These are phyloP conservation scores for Diabrotica undecimpunctata DNA, from an alignment of 1,140 invertebrate genomes.

Conservation along the genomic window DNA sequence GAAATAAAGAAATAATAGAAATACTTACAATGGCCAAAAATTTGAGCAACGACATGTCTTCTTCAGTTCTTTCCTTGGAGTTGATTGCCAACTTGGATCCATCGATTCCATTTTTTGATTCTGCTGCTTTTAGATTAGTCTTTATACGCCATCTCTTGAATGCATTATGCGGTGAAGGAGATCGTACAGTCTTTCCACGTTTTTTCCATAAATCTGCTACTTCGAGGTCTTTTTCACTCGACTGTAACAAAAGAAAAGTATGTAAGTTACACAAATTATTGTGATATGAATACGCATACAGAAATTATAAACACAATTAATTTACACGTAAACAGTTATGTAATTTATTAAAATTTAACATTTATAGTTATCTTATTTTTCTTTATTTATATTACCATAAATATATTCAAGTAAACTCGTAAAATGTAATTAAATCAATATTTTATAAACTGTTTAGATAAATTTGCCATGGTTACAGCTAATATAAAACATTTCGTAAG, in stretches of 20 bases:
- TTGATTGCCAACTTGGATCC: conserved; percentile 23
- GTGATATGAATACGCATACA: no score
- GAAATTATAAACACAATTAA: no score
- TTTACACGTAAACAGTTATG: no score
- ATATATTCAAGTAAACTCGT: no score
- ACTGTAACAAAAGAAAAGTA: conserved; percentile 36
- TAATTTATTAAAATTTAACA: no score
- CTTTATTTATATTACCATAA: no score
- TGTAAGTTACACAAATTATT: no score
- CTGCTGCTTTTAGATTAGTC: conserved; percentile 28
- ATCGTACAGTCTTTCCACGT: conserved; percentile 29
- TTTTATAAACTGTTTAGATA: no score
- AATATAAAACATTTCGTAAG: no score
- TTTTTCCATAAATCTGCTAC: conserved; percentile 42
- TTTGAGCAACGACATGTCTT: conserved; percentile 59
- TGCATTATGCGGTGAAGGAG: conserved; percentile 35
- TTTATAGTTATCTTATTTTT: no score
- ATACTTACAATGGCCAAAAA: conserved; percentile 62
- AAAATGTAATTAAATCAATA: no score
- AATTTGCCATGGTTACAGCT: no score
- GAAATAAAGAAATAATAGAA: not conserved
- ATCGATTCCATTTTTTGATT: conserved; percentile 32
- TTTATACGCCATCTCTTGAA: conserved; percentile 45
- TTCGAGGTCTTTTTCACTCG: conserved; percentile 44
- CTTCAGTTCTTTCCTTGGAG: conserved; percentile 35